A percentile compares a stretch with the other conserved stretches of the same genome.
These are phyloP conservation scores for Butorides virescens DNA, from an alignment of 2,113 vertebrate species.

Conservation along the genomic window DNA sequence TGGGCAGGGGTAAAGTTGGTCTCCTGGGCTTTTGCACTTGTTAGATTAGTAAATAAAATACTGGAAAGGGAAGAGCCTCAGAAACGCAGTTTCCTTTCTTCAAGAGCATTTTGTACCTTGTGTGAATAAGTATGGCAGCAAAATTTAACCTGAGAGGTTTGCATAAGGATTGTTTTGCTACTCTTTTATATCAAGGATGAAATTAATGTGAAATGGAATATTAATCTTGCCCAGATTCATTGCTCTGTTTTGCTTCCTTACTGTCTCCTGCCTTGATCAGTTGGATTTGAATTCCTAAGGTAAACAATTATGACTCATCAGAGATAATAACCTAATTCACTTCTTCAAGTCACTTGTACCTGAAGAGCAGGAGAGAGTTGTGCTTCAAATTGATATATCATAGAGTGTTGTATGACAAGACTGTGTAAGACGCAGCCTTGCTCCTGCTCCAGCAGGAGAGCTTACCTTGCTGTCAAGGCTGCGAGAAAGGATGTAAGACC, in stretches of 20 bases:
- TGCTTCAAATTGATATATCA: neutral
- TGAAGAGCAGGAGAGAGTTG: neutral
- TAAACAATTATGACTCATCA: neutral
- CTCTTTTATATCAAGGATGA: neutral
- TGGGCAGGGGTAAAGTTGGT: constrained; percentile 11
- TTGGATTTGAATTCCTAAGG: neutral
- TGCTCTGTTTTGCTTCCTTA: neutral
- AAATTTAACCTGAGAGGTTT: neutral
- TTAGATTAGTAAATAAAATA: constrained; percentile 43
- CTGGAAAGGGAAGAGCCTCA: neutral
- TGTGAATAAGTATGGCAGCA: neutral
- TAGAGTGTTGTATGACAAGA: neutral
- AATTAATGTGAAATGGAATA: neutral
- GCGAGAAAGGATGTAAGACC: neutral
- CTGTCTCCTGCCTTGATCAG: neutral
- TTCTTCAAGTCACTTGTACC: neutral
- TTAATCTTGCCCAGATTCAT: neutral
- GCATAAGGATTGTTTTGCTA: neutral
- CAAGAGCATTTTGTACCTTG: neutral
- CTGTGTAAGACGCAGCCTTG: neutral
- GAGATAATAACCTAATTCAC: neutral
- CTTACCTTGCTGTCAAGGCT: neutral
- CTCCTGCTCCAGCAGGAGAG: neutral
- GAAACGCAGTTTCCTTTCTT: neutral
- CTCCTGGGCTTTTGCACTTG: neutral